Conservation (phyloP, 2,797 vertebrate species). For the Mus minutoides region DNA sequence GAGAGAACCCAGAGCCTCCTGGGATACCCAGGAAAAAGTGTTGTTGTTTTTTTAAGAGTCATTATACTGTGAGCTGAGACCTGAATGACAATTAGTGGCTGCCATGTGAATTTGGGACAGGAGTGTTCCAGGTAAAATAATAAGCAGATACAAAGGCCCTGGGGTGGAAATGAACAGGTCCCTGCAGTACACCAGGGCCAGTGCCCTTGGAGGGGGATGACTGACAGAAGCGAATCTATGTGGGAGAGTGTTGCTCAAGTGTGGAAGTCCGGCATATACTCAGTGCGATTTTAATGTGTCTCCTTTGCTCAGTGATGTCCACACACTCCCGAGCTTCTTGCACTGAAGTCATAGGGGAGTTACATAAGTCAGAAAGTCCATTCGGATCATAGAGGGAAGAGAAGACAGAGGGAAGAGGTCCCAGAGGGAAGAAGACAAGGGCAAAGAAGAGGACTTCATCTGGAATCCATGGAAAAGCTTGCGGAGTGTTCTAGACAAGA, state of each 20-base stretch:
- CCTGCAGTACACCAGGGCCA: background rate
- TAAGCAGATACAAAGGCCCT: background rate
- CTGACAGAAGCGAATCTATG: background rate
- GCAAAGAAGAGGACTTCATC: background rate
- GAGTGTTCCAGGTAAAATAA: background rate
- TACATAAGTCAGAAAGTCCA: background rate
- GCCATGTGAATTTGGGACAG: background rate
- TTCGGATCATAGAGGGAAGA: accelerated
- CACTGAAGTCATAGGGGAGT: background rate
- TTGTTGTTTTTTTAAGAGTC: background rate
- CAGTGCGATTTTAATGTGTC: background rate
- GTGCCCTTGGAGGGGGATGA: background rate
- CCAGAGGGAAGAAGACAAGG: background rate
- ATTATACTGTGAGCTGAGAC: background rate
- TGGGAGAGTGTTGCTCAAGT: background rate
- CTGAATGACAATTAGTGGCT: background rate
- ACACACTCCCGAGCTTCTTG: background rate
- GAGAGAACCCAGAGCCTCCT: background rate
- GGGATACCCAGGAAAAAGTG: background rate
- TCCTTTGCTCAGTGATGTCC: background rate
- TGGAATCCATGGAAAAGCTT: background rate
- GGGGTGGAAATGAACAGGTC: background rate
- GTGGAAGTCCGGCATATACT: background rate
- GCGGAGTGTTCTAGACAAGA: background rate
- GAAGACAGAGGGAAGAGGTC: background rate